Evolutionary conservation across 2,888 invertebrate species (phyloP).

Genomic region (Melipona beecheii): DNA sequence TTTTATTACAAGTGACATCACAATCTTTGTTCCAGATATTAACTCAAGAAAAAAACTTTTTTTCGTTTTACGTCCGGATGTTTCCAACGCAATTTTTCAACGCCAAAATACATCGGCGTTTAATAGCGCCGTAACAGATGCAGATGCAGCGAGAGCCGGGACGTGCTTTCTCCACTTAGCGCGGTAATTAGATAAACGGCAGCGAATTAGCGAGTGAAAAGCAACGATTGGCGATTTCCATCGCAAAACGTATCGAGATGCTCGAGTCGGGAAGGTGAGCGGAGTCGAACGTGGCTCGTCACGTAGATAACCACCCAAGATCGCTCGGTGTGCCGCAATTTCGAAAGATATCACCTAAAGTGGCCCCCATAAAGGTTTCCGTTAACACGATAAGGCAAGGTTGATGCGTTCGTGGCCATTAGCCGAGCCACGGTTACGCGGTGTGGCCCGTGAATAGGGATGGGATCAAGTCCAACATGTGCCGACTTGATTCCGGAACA

Average conservation of each 20-base stretch:
- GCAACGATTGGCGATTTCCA: background rate
- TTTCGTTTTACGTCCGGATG: too few relatives aligned
- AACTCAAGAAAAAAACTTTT: too few relatives aligned
- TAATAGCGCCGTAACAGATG: background rate
- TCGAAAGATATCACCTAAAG: constrained; percentile 69
- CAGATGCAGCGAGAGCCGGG: background rate
- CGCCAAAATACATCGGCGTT: background rate
- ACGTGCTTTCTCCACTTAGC: background rate
- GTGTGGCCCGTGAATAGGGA: constrained; percentile 26
- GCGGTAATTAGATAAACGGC: background rate
- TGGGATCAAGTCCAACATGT: too few relatives aligned
- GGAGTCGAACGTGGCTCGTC: constrained; percentile 41
- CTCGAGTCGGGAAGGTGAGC: constrained; percentile 29
- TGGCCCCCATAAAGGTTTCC: constrained; percentile 72
- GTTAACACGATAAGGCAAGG: constrained; percentile 72
- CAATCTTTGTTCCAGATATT: too few relatives aligned
- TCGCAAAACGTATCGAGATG: constrained; percentile 7
- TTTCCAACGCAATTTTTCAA: background rate
- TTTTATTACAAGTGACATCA: too few relatives aligned
- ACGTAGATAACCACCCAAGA: constrained; percentile 69
- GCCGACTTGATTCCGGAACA: too few relatives aligned
- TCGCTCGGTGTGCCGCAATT: constrained; percentile 53
- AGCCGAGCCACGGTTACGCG: constrained; percentile 51
- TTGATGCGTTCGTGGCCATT: constrained; percentile 64
- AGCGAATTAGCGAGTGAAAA: background rate